Percentiles rank a stretch among this genome's conserved stretches.
phyloP scores from a whole-genome alignment of 2,797 vertebrate genomes.

The Sternotherus odoratus region DNA sequence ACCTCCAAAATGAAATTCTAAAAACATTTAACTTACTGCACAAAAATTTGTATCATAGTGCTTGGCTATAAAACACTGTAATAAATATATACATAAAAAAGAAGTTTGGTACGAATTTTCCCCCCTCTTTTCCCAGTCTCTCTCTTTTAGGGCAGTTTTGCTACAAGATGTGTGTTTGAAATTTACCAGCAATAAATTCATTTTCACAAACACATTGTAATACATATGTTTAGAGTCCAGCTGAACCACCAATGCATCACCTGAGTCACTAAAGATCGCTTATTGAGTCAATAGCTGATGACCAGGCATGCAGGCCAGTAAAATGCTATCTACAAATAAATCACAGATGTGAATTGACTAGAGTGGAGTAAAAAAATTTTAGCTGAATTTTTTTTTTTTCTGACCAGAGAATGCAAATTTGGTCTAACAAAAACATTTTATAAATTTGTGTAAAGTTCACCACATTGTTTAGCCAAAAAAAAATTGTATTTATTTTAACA shows the following conservation, averaged over 20 bases:
- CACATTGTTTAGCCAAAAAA: too few relatives aligned
- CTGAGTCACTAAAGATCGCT: background rate
- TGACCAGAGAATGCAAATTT: background rate
- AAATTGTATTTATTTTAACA: background rate
- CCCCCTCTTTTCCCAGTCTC: fast-evolving
- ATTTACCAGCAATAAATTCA: background rate
- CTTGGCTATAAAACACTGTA: background rate
- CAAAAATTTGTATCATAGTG: background rate
- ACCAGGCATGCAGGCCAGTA: background rate
- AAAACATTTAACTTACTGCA: background rate
- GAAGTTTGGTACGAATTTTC: background rate
- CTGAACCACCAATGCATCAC: background rate
- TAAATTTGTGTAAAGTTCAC: background rate
- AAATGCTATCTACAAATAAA: background rate
- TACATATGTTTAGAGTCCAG: background rate
- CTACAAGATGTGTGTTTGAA: background rate
- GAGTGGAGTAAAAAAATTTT: background rate
- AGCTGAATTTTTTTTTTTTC: background rate
- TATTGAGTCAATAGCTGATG: fast-evolving
- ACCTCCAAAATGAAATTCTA: background rate
- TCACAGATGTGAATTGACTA: background rate
- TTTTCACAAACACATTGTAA: background rate
- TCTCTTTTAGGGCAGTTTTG: background rate
- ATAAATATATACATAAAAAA: background rate
- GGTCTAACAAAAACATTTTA: background rate